Percentiles rank a stretch among this genome's conserved stretches.
Conservation (phyloP, 2,888 invertebrate genomes). For the Rhagonycha fulva region DNA sequence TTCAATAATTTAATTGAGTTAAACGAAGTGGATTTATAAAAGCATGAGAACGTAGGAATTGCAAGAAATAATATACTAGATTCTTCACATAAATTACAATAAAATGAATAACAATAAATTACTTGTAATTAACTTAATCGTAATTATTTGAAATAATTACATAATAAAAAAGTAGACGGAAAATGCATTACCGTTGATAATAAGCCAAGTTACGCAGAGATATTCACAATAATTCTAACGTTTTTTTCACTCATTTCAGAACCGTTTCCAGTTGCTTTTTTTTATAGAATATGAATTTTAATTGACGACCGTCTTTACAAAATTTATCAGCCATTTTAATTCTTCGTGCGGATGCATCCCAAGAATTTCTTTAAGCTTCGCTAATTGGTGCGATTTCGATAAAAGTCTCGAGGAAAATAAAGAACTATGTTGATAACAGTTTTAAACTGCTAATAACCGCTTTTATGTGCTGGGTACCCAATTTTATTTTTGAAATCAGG, state of each 20-base stretch:
- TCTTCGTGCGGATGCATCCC: constrained; percentile 12
- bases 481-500: background rate
- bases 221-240: constrained; percentile 10
- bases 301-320: background rate
- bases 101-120: background rate
- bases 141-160: background rate
- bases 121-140: background rate
- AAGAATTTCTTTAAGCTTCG: constrained; percentile 27
- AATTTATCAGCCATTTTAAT: constrained; percentile 7
- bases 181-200: background rate
- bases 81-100: constrained; percentile 34
- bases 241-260: constrained; percentile 10
- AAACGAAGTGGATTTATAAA: background rate
- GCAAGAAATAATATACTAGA: background rate
- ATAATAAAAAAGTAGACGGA: background rate
- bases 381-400: constrained; percentile 40
- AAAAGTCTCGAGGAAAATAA: constrained; percentile 35
- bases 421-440: background rate
- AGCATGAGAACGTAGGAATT: background rate
- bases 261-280: background rate
- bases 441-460: background rate
- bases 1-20: background rate
- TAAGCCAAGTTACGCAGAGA: background rate
- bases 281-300: background rate
- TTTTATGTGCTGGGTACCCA: background rate